phyloP scores from a whole-genome alignment of 2,888 invertebrate genomes.

The Xanthostigma xanthostigma region DNA sequence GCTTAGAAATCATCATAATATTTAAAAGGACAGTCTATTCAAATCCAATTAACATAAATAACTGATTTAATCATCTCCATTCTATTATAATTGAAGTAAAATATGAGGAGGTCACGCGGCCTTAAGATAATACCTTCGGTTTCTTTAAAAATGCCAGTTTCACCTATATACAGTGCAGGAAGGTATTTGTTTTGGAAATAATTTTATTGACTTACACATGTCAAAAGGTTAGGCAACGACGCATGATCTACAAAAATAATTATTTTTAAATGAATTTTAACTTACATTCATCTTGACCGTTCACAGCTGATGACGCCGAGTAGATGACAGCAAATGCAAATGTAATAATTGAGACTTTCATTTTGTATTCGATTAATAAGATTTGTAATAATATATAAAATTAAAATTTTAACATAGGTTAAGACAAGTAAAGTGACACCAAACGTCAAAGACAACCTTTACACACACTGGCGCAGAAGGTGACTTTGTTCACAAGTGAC shows the following conservation, averaged over 20 bases:
- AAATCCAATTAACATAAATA: no score
- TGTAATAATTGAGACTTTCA: conserved; percentile 41
- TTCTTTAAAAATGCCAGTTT: no score
- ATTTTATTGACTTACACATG: no score
- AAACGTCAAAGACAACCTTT: conserved; percentile 45
- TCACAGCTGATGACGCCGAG: conserved; percentile 31
- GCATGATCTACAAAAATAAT: neutral
- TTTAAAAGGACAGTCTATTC: no score
- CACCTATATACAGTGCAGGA: no score
- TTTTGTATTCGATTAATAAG: conserved; percentile 17
- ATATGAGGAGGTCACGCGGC: no score
- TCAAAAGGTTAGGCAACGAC: no score
- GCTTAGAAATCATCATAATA: no score
- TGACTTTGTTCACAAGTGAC: conserved; percentile 25
- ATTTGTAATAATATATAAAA: neutral
- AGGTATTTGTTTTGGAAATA: no score
- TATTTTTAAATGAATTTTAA: conserved; percentile 19
- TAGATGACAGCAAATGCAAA: conserved; percentile 31
- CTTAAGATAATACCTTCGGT: no score
- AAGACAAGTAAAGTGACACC: neutral
- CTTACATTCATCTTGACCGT: conserved; percentile 47
- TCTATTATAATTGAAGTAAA: no score
- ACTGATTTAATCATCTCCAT: no score
- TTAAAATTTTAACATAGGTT: neutral
- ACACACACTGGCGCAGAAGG: conserved; percentile 89